Conservation (phyloP, 2,113 vertebrate species). For the Peromyscus maniculatus region DNA sequence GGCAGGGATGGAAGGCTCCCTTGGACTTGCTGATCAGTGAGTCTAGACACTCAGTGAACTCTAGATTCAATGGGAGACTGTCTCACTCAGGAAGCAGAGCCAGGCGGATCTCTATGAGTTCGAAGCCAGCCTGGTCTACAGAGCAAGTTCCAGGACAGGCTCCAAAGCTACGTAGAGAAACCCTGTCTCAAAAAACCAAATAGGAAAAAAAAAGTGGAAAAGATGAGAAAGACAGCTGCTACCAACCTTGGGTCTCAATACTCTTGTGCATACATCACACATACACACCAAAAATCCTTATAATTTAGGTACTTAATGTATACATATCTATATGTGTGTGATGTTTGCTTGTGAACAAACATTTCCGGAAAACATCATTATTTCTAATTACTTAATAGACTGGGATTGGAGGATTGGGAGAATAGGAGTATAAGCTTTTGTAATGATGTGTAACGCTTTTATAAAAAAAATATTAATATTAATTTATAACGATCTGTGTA, state of each 20-base stretch:
- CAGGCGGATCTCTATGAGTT: too few relatives aligned
- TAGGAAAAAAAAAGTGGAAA: neutral
- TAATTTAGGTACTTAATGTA: neutral
- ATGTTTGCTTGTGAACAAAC: slow-evolving; percentile 13
- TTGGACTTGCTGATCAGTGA: too few relatives aligned
- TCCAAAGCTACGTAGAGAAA: too few relatives aligned
- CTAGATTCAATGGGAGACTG: too few relatives aligned
- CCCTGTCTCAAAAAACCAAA: too few relatives aligned
- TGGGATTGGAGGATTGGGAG: neutral
- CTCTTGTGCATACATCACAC: neutral
- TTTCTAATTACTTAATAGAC: slow-evolving; percentile 30
- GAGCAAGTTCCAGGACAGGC: too few relatives aligned
- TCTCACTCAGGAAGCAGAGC: too few relatives aligned
- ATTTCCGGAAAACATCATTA: slow-evolving; percentile 38
- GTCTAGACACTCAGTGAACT: too few relatives aligned
- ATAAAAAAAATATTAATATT: slow-evolving; percentile 37
- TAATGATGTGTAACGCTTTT: neutral
- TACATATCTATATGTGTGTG: neutral
- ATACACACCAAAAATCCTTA: neutral
- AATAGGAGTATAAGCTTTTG: neutral
- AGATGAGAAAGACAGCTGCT: neutral
- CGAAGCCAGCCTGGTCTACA: too few relatives aligned
- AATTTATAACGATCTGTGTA: slow-evolving; percentile 16
- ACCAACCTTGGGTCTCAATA: neutral
- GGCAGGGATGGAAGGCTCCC: too few relatives aligned